Conservation (phyloP, 2,888 invertebrate genomes). For the Proisotoma minuta region DNA sequence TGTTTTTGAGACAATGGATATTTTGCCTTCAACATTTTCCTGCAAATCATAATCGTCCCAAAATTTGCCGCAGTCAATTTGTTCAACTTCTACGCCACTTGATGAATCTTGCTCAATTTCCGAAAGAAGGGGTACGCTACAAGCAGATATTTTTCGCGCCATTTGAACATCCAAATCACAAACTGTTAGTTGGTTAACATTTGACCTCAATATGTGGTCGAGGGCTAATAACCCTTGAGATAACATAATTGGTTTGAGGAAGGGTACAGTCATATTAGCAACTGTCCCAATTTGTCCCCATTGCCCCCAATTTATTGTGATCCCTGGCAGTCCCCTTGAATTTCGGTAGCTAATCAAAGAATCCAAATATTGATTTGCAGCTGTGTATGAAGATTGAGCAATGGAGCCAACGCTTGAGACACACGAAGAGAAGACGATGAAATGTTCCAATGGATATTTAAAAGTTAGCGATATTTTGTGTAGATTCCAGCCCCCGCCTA, state of each 20-base stretch:
- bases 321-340: background rate
- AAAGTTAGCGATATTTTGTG: background rate
- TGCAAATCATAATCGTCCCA: background rate
- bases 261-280: background rate
- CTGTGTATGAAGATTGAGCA: conserved; percentile 24
- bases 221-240: conserved; percentile 14
- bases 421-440: conserved; percentile 24
- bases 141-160: conserved; percentile 5
- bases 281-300: conserved; percentile 4
- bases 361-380: conserved; percentile 25
- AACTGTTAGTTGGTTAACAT: conserved; percentile 15
- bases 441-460: conserved; percentile 20
- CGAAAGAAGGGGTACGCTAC: background rate
- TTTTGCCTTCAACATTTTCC: background rate
- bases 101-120: background rate
- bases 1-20: too few species aligned
- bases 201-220: conserved; percentile 13
- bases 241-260: conserved; percentile 11
- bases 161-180: conserved; percentile 18
- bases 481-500: background rate
- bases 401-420: conserved; percentile 13
- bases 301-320: conserved; percentile 9
- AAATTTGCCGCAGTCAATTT: background rate
- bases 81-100: background rate
- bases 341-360: conserved; percentile 3